These are phyloP conservation scores for Silvanus unidentatus DNA, from an alignment of 2,888 invertebrate genomes.

Conservation along the genomic window DNA sequence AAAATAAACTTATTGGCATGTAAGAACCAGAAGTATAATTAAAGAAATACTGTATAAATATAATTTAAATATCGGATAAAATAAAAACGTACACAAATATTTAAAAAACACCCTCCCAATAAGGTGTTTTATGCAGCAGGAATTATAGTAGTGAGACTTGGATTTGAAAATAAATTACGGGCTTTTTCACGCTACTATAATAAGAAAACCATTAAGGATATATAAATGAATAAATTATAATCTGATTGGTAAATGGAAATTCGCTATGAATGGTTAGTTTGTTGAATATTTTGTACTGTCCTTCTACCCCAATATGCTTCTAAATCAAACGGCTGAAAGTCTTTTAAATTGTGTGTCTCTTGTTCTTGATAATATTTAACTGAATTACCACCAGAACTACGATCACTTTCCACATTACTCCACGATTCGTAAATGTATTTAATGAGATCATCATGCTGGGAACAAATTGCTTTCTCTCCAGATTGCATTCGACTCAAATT, in stretches of 20 bases:
- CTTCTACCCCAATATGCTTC: constrained; percentile 73
- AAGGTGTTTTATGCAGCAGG: too few species aligned
- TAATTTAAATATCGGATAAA: too few species aligned
- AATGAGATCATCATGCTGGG: constrained; percentile 72
- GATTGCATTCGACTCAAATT: constrained; percentile 33
- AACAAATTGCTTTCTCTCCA: constrained; percentile 18
- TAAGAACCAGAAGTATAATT: too few species aligned
- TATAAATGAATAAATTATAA: not conserved
- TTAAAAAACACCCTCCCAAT: too few species aligned
- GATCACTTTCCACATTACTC: constrained; percentile 47
- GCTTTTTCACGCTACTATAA: too few species aligned
- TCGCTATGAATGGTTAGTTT: constrained; percentile 3
- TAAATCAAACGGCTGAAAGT: constrained; percentile 73
- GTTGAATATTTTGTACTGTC: constrained; percentile 58
- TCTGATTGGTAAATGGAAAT: not conserved
- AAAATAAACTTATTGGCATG: too few species aligned
- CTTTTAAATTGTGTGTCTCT: constrained; percentile 52
- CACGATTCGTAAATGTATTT: constrained; percentile 74
- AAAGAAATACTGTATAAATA: too few species aligned
- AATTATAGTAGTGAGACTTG: too few species aligned
- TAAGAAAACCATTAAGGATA: too few species aligned
- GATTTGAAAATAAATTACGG: too few species aligned
- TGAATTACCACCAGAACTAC: constrained; percentile 33
- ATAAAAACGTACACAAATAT: too few species aligned
- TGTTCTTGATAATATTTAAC: constrained; percentile 62